Conservation (phyloP, 64 coral and sea anemone species). For the Astreopora myriophthalma region DNA sequence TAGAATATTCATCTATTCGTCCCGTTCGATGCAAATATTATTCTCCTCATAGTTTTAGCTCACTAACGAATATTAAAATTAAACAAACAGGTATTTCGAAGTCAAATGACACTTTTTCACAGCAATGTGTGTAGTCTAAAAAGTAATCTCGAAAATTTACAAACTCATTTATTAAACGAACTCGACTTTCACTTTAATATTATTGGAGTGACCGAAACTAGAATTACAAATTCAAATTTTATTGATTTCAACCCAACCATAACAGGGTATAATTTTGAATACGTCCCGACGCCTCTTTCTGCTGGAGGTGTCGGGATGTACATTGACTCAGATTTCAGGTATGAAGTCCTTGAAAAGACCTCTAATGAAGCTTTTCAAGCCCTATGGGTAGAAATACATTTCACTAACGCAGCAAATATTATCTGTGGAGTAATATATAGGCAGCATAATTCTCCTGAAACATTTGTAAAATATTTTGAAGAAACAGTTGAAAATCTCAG, state of each 20-base stretch:
- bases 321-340: background rate
- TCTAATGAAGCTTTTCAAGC: conserved; percentile 40
- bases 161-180: too few relatives aligned
- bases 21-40: too few relatives aligned
- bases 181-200: too few relatives aligned
- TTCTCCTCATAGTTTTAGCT: too few relatives aligned
- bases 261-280: conserved; percentile 18
- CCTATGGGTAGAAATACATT: conserved; percentile 5
- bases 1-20: too few relatives aligned
- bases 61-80: too few relatives aligned
- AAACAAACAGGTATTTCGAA: too few relatives aligned
- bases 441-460: background rate
- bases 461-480: background rate
- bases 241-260: background rate
- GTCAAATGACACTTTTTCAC: too few relatives aligned
- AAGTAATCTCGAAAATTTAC: too few relatives aligned
- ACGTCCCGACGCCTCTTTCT: conserved; percentile 29
- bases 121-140: too few relatives aligned
- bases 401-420: background rate
- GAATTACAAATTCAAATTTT: too few relatives aligned
- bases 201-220: too few relatives aligned
- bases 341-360: conserved; percentile 15
- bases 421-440: conserved; percentile 22
- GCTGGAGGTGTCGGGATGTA: conserved; percentile 37
- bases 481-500: background rate